Conservation (phyloP, 2,797 vertebrate species). For the Hydrophis major region DNA sequence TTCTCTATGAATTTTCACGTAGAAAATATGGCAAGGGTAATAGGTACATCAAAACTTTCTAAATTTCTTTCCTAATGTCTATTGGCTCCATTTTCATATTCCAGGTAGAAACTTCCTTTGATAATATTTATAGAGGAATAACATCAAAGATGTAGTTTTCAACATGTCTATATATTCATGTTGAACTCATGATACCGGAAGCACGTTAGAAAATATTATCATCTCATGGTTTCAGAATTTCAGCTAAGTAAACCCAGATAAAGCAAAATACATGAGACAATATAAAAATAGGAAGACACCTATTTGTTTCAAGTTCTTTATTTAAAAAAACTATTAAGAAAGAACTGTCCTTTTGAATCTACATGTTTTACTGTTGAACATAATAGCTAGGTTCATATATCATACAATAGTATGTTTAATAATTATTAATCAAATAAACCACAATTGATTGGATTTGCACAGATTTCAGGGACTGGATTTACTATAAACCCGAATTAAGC, state of each 20-base stretch:
- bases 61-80: neutral
- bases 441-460: neutral
- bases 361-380: neutral
- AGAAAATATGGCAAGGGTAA: neutral
- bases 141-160: neutral
- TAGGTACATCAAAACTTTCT: neutral
- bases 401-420: neutral
- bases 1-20: neutral
- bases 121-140: neutral
- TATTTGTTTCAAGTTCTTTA: neutral
- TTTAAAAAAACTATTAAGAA: neutral
- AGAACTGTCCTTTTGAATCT: neutral
- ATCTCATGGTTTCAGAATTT: neutral
- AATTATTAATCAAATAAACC: neutral
- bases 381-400: neutral
- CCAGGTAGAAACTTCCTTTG: neutral
- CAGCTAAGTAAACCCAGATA: neutral
- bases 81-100: neutral
- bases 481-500: neutral
- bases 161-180: neutral
- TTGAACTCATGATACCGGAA: neutral
- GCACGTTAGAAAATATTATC: neutral
- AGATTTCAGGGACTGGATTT: neutral
- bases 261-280: neutral
- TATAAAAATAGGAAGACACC: neutral